These are phyloP conservation scores for Brachyalestes nurse DNA, from an alignment of 2,797 vertebrate species.

Conservation along the genomic window DNA sequence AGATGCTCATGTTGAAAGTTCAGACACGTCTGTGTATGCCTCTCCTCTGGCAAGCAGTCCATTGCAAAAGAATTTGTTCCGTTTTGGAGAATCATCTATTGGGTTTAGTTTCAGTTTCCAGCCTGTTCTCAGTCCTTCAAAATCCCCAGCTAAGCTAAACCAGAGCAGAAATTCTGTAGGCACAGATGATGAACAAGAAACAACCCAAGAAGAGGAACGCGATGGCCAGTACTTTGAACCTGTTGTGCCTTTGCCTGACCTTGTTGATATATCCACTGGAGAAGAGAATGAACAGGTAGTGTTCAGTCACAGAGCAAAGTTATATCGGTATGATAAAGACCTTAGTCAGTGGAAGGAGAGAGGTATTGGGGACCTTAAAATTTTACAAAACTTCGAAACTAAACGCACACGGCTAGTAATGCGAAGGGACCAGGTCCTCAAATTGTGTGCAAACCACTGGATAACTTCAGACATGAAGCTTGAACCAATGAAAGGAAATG, in stretches of 20 bases:
- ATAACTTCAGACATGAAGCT: conserved; percentile 89
- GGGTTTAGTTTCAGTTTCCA: conserved; percentile 97
- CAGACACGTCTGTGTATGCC: conserved; percentile 85
- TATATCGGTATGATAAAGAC: conserved; percentile 94
- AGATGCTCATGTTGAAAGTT: conserved; percentile 84
- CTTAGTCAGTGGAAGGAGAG: conserved; percentile 95
- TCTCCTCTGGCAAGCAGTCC: conserved; percentile 87
- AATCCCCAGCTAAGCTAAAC: conserved; percentile 92
- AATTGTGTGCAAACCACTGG: conserved; percentile 97
- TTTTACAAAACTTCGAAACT: conserved; percentile 89
- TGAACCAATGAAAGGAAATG: conserved; percentile 93
- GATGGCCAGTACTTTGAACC: conserved; percentile 97
- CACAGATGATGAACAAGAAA: conserved; percentile 93
- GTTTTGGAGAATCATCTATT: conserved; percentile 91
- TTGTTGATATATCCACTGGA: conserved; percentile 91
- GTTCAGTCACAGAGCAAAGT: conserved; percentile 95
- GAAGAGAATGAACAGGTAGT: conserved; percentile 95
- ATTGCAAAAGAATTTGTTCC: conserved; percentile 90
- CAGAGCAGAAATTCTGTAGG: conserved; percentile 88
- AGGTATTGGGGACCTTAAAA: conserved; percentile 96
- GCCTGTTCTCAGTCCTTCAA: conserved; percentile 91
- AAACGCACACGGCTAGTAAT: conserved; percentile 92
- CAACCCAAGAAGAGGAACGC: conserved; percentile 91
- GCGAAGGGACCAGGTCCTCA: conserved; percentile 97
- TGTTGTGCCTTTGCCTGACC: conserved; percentile 92